Conservation (phyloP, 2,888 invertebrate species). For the Taenaris catops region DNA sequence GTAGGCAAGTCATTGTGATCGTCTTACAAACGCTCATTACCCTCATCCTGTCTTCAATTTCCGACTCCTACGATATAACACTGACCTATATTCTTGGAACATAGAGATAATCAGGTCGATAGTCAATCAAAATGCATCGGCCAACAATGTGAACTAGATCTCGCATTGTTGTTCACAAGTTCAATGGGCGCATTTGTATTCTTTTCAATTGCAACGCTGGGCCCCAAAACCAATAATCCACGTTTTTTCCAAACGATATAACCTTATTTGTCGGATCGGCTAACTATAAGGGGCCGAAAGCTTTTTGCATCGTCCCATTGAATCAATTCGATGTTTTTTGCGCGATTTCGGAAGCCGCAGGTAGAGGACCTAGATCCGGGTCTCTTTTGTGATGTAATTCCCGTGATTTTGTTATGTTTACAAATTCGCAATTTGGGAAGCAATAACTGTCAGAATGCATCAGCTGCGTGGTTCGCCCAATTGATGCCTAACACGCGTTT, state of each 20-base stretch:
- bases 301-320: constrained; percentile 64
- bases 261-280: constrained; percentile 69
- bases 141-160: constrained; percentile 37
- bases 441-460: constrained; percentile 67
- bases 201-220: constrained; percentile 17
- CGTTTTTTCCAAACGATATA: constrained; percentile 63
- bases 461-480: constrained; percentile 62
- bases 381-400: constrained; percentile 55
- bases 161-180: constrained; percentile 24
- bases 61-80: constrained; percentile 45
- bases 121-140: constrained; percentile 48
- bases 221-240: constrained; percentile 55
- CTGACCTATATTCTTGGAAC: constrained; percentile 61
- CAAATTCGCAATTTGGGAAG: constrained; percentile 68
- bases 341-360: constrained; percentile 76
- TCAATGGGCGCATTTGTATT: constrained; percentile 26
- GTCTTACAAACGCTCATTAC: constrained; percentile 45
- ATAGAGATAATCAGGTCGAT: constrained; percentile 48
- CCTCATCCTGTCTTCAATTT: constrained; percentile 55
- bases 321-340: constrained; percentile 71
- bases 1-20: constrained; percentile 31
- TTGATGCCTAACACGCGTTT: constrained; percentile 37
- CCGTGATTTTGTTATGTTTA: constrained; percentile 66
- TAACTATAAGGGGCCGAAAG: constrained; percentile 68
- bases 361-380: constrained; percentile 75